Percentiles rank a stretch among this genome's conserved stretches.
phyloP scores from a whole-genome alignment of 2,113 vertebrate species.

The Gavia stellata region DNA sequence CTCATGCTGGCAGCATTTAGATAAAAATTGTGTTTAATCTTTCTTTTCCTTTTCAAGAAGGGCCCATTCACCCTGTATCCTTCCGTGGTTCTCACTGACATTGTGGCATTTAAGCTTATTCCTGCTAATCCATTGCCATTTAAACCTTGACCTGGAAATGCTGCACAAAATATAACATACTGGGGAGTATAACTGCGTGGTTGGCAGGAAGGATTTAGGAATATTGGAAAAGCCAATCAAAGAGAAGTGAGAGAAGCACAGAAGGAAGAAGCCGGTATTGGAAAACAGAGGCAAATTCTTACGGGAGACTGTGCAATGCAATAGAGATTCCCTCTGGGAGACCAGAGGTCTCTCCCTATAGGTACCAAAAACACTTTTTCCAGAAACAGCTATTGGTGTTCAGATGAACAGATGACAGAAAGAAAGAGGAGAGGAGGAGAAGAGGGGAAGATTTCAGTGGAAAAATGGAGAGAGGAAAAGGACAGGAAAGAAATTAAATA shows the following conservation, averaged over 20 bases:
- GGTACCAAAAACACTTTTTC: neutral
- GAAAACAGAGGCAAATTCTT: neutral
- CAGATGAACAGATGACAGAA: neutral
- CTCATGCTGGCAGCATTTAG: neutral
- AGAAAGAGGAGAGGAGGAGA: neutral
- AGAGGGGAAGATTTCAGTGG: neutral
- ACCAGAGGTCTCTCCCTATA: neutral
- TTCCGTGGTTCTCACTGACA: neutral
- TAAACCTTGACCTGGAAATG: neutral
- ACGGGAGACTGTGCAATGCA: neutral
- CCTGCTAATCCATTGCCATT: neutral
- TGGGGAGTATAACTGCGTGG: neutral
- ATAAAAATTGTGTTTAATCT: neutral
- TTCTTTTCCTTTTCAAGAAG: neutral
- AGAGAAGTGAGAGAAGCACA: neutral
- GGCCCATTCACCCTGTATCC: neutral
- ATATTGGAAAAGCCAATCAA: neutral
- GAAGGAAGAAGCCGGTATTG: neutral
- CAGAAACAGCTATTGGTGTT: neutral
- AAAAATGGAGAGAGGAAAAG: neutral
- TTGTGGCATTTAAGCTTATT: neutral
- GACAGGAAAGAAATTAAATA: neutral
- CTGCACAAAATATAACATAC: neutral
- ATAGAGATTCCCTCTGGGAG: neutral
- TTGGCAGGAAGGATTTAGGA: neutral